Evolutionary conservation across 2,113 vertebrate species (phyloP).

Genomic region (Salvelinus sp.): DNA sequence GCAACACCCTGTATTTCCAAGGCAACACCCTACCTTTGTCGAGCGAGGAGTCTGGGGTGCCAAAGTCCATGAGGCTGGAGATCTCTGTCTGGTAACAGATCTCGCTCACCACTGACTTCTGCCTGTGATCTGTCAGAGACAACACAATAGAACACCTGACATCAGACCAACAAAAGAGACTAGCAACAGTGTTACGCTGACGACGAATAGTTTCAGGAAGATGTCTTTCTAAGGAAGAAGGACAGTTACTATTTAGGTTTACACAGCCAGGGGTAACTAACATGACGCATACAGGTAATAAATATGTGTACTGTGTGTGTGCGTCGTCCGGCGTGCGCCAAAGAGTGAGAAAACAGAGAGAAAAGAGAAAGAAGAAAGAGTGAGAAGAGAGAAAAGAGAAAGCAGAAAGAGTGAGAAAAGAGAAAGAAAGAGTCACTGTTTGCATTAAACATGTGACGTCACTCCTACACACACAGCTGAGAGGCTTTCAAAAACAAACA

Average conservation of each 20-base stretch:
- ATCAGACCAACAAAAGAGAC: not conserved
- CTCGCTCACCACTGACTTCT: conserved; percentile 72
- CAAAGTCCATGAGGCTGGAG: conserved; percentile 77
- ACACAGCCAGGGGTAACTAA: not conserved
- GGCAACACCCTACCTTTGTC: conserved; percentile 70
- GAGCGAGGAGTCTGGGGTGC: conserved; percentile 72
- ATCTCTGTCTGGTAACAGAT: conserved; percentile 76
- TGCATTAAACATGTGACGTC: conserved; percentile 7
- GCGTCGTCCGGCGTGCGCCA: no score
- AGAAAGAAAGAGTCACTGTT: conserved; percentile 17
- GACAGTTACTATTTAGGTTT: not conserved
- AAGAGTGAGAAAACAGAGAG: not conserved
- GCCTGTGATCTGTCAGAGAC: conserved; percentile 67
- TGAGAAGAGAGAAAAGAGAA: no score
- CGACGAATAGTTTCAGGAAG: not conserved
- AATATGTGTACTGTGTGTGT: not conserved
- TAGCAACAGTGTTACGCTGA: not conserved
- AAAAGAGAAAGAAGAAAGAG: not conserved
- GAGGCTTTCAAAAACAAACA: conserved; percentile 9
- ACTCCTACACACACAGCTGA: conserved; percentile 5
- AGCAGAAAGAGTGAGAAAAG: no score
- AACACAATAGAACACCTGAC: not conserved
- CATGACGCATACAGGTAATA: not conserved
- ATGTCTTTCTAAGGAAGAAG: not conserved
- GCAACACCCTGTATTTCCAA: conserved; percentile 43